Percentiles rank a stretch among this genome's conserved stretches.
Evolutionary conservation across 2,888 invertebrate genomes (phyloP).

Genomic region (Oscheius sp.): DNA sequence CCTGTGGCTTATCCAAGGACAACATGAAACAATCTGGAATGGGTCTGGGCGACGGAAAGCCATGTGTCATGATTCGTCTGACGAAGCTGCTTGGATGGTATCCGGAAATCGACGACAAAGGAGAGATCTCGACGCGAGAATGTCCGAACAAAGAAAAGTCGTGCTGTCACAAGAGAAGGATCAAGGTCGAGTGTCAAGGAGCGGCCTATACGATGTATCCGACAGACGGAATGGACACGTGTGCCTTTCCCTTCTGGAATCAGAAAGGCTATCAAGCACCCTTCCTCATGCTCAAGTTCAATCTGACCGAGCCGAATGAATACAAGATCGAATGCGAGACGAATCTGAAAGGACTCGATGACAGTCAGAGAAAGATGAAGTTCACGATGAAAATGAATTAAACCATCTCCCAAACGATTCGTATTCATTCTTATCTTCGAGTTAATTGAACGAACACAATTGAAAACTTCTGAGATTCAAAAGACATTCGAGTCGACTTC

Average conservation of each 20-base stretch:
- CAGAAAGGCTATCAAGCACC: conserved; percentile 22
- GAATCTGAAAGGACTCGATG: conserved; percentile 19
- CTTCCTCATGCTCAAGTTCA: conserved; percentile 35
- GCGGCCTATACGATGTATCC: conserved; percentile 14
- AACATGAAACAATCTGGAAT: conserved; percentile 23
- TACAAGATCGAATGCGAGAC: conserved; percentile 4
- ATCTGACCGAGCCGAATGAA: conserved; percentile 10
- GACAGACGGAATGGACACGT: conserved; percentile 33
- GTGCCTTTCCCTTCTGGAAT: conserved; percentile 33
- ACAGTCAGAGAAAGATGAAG: not conserved
- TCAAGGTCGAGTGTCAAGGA: conserved; percentile 9
- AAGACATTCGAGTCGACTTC: conserved; percentile 47
- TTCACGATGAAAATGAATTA: conserved; percentile 19
- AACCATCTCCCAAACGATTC: not conserved
- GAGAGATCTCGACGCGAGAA: not conserved
- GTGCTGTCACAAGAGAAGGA: conserved; percentile 18
- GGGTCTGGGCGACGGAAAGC: conserved; percentile 7
- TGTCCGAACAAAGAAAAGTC: conserved; percentile 1
- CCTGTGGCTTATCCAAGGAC: conserved; percentile 22
- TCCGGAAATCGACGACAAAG: conserved; percentile 9
- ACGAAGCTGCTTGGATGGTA: conserved; percentile 28
- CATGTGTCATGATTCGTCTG: conserved; percentile 32
- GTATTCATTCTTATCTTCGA: too few relatives aligned
- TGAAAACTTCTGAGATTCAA: conserved; percentile 51
- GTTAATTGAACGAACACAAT: conserved; percentile 42